Evolutionary conservation across 2,113 vertebrate species (phyloP), one percentile per base, ranked within the genome.

Genomic region (Nibea coibor): DNA sequence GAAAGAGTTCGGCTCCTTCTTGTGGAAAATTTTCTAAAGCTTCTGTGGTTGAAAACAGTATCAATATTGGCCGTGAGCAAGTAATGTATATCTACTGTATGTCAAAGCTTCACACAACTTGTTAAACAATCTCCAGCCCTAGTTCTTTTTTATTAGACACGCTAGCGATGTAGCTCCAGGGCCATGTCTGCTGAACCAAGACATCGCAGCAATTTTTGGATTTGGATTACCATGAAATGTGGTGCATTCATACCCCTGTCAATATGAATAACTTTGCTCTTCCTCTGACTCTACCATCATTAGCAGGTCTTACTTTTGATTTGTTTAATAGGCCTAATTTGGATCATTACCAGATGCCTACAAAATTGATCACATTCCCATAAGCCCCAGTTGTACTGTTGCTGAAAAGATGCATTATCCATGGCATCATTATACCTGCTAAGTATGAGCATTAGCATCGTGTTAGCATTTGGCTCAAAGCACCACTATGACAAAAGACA

Each of bases 1-100:
- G 67, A 57, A 42, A 81, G 59, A 78, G 22, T 68, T 82, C 77
- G 31, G 71, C 24, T 73, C 83, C 12, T 48, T 62, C 20, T 28
- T 42, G 1, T 31, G 64, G 70, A 84, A 84, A 80, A 65, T 26
- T 10, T 73, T 4, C 26, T n/a, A 4, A 61, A 59, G 50, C 26
- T 74, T 72, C 66, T 58, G 56, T 57, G 61, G 24, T 72, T 57
- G n/a, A 56, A 81, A 79, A 48, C 63, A 43, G 9, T 48, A 53
- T 10, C 63, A 65, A 11, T 9, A 57, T 76, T 82, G n/a, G 45
- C 31, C n/a, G 24, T 50, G 54, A 80, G 54, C 20, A 57, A 43
- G 24, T 16, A 42, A 65, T 61, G 12, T 51, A 16, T 8, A 65
- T 12, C 6, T 17, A 9, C 75, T 53, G 26, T 10, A 39, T 54